Base-by-base conservation (phyloP, 2,797 vertebrate genomes). In the Poeciliopsis gracilis region DNA sequence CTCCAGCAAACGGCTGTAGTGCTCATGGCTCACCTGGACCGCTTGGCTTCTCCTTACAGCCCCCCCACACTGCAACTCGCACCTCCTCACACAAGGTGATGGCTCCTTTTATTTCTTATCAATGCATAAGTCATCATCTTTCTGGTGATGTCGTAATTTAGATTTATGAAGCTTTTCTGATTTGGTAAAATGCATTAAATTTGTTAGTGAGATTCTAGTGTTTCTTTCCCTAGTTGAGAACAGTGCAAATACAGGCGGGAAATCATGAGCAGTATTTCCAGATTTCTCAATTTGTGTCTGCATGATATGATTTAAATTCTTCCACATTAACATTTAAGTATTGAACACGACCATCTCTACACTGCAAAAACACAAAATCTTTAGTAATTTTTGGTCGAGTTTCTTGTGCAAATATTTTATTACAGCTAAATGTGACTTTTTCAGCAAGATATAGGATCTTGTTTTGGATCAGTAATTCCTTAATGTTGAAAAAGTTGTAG, bases 21-120 rank as follows among this genome's bases (percentile, higher is more conserved):
- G 47, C 96, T 99, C 88, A 98, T 99, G 97, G 98, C 98, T 43
- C 98, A 99, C 90, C 90, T 99, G 76, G 98, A 99, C 90, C 97
- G 98, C 30, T 89, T 99, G 76, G 97, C 98, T 7, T 93, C 95
- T 0, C 98, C 98, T 0, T 99, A 97, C 83, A 97, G 97, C 94
- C 98, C 98, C n/a, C 51, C 98, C 98, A 0, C 96, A 97, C 81
- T 99, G 98, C 82, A 99, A 97, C 92, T 98, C 98, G 1, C 97
- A n/a, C 98, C 8, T 96, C 97, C 0, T 97, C 97, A 80, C 97
- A 97, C 88, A 99, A 98, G 97, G 98, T 99, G 91, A 80, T 53
- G 5, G 2, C 41, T 72, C 30, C 36, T 75, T 72, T 78, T 36
- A 25, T 67, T 30, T 59, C 49, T 16, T 59, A 1, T 36, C 36